Evolutionary conservation across 2,797 vertebrate genomes (phyloP), one percentile per base, ranked within the genome.

Genomic region (Artibeus lituratus): DNA sequence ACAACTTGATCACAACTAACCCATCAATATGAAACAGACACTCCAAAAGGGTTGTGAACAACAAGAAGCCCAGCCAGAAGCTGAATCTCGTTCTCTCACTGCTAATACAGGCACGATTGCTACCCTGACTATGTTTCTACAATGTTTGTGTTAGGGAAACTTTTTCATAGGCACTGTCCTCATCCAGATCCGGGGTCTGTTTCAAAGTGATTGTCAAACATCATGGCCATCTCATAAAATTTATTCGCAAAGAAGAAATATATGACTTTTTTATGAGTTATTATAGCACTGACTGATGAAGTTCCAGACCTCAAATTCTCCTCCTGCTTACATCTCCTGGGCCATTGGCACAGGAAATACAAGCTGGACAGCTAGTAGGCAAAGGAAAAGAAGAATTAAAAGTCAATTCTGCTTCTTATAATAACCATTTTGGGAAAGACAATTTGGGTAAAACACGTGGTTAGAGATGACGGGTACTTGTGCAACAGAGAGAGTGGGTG

Each of bases 301-400:
- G 47, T 73, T 82, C 24, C 47, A 81, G 29, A 62, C 35, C 51
- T 51, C 69, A 37, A 90, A 87, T 83, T 65, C n/a, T 44, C 70
- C 29, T 82, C 47, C 42, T 89, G 69, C 39, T 10, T 35, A 65
- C 26, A 39, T 6, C 32, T 57, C 59, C 74, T 90, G 44, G n/a
- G 85, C 37, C 70, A 80, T 59, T 26, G 53, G 77, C 49, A 92
- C 59, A 96, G 76, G 29, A 93, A 87, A 96, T 19, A 42, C 44
- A 83, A 84, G 85, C 77, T 59, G 12, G 89, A 44, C 18, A 88
- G 88, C 94, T 85, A 67, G n/a, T 78, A 62, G 44, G 42, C 16
- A 86, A 69, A 94, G 67, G 39, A 94, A 83, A 95, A 53, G 7
- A 78, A 87, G 22, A 74, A 82, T 91, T 76, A 91, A 89, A 96